These are phyloP conservation scores for Gymnocypris eckloni DNA, from an alignment of 2,797 vertebrate genomes.

Conservation along the genomic window DNA sequence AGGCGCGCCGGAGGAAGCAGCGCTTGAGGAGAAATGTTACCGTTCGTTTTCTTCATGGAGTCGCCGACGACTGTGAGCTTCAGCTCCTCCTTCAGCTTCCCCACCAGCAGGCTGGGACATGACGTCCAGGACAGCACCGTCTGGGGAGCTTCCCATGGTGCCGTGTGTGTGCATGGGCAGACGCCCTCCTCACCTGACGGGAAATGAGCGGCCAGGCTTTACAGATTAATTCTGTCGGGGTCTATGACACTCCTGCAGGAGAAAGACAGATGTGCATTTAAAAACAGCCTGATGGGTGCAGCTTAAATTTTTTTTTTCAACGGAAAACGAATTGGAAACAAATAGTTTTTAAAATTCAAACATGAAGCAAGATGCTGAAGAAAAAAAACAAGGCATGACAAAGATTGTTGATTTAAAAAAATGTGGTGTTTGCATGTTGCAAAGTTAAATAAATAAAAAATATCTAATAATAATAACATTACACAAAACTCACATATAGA, in stretches of 20 bases:
- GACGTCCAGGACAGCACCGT: slow-evolving; percentile 93
- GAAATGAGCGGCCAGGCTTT: slow-evolving; percentile 36
- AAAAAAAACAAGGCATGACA: background rate
- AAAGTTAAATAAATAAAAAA: background rate
- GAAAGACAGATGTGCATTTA: slow-evolving; percentile 7
- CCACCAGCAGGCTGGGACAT: slow-evolving; percentile 85
- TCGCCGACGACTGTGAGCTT: slow-evolving; percentile 80
- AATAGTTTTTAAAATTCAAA: background rate
- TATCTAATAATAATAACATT: background rate
- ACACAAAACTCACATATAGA: background rate
- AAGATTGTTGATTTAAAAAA: background rate
- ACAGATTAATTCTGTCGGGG: slow-evolving; percentile 65
- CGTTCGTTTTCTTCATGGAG: slow-evolving; percentile 76
- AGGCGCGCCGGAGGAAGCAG: slow-evolving; percentile 62
- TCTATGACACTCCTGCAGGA: slow-evolving; percentile 72
- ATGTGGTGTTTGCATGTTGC: background rate
- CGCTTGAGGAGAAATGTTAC: slow-evolving; percentile 62
- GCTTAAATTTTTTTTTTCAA: background rate
- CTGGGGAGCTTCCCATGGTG: slow-evolving; percentile 95
- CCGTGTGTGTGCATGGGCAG: slow-evolving; percentile 86
- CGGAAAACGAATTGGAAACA: no score
- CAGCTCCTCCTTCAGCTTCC: slow-evolving; percentile 88
- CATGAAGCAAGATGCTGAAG: background rate
- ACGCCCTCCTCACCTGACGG: slow-evolving; percentile 59
- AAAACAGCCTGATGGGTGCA: background rate